Conservation (phyloP, 2,888 invertebrate genomes). For the Allolobophora icterica region DNA sequence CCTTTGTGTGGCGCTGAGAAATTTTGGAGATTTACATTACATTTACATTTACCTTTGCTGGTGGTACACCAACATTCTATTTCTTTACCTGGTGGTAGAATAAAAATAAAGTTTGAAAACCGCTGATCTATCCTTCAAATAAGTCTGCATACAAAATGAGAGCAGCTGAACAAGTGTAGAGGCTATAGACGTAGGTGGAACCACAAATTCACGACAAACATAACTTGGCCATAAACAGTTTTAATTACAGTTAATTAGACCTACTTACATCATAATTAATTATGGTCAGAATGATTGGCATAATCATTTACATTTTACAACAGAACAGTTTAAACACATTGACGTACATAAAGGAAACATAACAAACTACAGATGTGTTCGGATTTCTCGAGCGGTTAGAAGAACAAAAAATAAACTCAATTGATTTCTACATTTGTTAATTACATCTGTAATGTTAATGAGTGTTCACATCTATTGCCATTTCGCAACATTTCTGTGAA, state of each 20-base stretch:
- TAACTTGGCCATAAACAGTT: background rate
- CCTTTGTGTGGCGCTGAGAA: too few relatives aligned
- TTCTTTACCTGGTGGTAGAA: too few relatives aligned
- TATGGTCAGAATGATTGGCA: background rate
- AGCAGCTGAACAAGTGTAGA: background rate
- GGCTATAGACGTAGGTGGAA: background rate
- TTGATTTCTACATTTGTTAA: background rate
- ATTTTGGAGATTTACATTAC: too few relatives aligned
- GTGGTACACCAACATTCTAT: too few relatives aligned
- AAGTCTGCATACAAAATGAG: background rate
- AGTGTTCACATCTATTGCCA: background rate
- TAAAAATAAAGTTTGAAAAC: too few relatives aligned
- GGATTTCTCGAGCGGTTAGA: background rate
- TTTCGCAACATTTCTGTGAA: background rate
- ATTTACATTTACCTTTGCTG: too few relatives aligned
- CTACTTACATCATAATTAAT: background rate
- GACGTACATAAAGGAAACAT: background rate
- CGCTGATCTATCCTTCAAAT: too few relatives aligned
- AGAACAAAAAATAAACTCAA: background rate
- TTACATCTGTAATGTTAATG: too few relatives aligned
- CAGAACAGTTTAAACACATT: background rate
- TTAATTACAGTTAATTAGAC: slow-evolving; percentile 1
- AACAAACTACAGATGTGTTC: too few relatives aligned
- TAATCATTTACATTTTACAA: background rate
- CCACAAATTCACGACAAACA: background rate